A percentile compares a stretch with the other conserved stretches of the same genome.
Evolutionary conservation across 2,888 invertebrate species (phyloP).

Genomic region (Blomia tropicalis): DNA sequence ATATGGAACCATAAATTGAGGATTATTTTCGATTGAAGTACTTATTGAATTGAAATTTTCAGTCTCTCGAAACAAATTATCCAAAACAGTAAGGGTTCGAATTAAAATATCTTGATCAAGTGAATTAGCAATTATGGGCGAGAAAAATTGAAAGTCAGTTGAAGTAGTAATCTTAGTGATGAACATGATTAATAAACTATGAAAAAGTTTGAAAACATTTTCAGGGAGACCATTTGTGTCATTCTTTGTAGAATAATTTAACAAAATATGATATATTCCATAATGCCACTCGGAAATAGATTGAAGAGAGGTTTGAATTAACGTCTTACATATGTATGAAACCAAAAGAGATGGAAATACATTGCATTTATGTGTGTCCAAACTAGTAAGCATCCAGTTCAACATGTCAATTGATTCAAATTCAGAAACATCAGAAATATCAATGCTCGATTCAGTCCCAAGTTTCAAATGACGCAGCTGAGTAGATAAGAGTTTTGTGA

Average conservation of each 20-base stretch:
- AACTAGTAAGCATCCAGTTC: too few species aligned
- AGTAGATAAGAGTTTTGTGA: background rate
- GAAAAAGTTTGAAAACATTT: background rate
- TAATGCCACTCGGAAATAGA: too few species aligned
- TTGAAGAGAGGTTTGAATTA: background rate
- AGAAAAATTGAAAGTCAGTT: background rate
- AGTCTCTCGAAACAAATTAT: background rate
- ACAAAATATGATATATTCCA: background rate
- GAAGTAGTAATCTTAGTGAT: background rate
- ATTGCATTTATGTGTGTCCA: too few species aligned
- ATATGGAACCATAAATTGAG: background rate
- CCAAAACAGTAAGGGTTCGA: background rate
- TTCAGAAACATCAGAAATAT: too few species aligned
- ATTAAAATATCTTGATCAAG: background rate
- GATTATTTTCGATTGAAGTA: background rate
- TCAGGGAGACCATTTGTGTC: background rate
- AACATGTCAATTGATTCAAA: too few species aligned
- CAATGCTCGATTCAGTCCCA: background rate
- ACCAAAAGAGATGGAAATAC: background rate
- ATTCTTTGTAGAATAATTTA: background rate
- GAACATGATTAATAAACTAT: background rate
- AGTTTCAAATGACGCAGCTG: background rate
- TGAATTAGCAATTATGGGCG: background rate
- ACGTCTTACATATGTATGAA: background rate
- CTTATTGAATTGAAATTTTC: background rate